Evolutionary conservation across 2,797 vertebrate species (phyloP), one percentile per base, ranked within the genome.

Genomic region (Sebastes steindachneri): DNA sequence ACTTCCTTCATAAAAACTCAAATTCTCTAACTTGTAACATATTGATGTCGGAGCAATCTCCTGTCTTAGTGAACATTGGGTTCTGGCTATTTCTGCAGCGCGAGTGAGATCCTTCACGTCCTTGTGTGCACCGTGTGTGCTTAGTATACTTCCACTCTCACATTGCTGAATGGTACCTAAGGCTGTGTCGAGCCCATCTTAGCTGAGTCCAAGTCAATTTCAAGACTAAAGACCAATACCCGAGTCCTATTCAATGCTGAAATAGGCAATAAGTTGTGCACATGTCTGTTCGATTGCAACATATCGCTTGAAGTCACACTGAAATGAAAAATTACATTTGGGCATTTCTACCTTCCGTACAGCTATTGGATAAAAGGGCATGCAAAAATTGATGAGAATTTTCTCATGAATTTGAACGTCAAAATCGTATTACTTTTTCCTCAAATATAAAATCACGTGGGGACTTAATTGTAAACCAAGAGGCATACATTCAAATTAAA

Each of bases 141-240:
- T 57, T 15, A 12, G 57, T 21, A 64, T 9, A 41, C 59, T 37
- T 67, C 57, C 63, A 65, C 75, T 76, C 66, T 73, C 59, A 21
- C 26, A 17, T 26, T 60, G 65, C 29, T 66, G 59, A 75, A 63
- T 75, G 67, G 68, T 57, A 72, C 63, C 66, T 3, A 4, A 57
- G 68, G 75, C 74, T 78, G 65, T 75, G 28, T 71, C 37, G 51
- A 65, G 55, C 19, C 67, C 51, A 68, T 68, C 73, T 66, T 15
- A 57, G 57, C 55, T 23, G 57, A 78, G 68, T 74, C 63, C 67
- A 68, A 69, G 60, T 83, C 77, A 73, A 58, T 82, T 67, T 66
- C 25, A 37, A 51, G 29, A 79, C 72, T 55, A 65, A 73, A 55
- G 63, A 80, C 69, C 55, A 59, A 59, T 33, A 70, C 31, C 35